Conservation (phyloP, 2,888 invertebrate species). For the Lasioglossum figueresi region DNA sequence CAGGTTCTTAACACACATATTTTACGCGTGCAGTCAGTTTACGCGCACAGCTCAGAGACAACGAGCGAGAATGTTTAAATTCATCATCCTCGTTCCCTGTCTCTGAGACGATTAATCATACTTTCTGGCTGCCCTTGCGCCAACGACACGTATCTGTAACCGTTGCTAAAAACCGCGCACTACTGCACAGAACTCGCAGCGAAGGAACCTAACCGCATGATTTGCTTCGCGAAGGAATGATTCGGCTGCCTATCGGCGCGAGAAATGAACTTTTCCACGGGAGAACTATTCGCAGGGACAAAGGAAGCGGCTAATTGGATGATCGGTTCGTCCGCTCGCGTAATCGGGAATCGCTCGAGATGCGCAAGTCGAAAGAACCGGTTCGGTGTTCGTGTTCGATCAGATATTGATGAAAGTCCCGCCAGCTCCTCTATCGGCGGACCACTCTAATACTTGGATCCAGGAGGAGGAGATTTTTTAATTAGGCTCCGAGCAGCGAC, state of each 20-base stretch:
- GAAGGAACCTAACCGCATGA: not conserved
- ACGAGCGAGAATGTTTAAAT: no score
- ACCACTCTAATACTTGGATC: not conserved
- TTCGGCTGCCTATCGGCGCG: constrained; percentile 36
- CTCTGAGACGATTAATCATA: no score
- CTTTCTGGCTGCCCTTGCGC: no score
- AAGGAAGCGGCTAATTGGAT: constrained; percentile 33
- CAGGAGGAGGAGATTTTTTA: not conserved
- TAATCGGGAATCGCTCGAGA: constrained; percentile 12
- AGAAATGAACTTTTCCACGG: constrained; percentile 41
- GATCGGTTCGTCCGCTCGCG: constrained; percentile 21
- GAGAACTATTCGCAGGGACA: constrained; percentile 19
- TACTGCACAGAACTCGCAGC: not conserved
- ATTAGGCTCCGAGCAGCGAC: constrained; percentile 3
- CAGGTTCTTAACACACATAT: no score
- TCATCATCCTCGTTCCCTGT: no score
- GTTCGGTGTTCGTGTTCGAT: constrained; percentile 25
- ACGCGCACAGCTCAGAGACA: no score
- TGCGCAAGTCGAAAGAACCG: not conserved
- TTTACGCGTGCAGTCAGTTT: no score
- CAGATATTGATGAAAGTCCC: constrained; percentile 23
- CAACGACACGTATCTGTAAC: no score
- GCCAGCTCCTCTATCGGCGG: not conserved
- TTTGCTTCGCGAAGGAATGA: constrained; percentile 15
- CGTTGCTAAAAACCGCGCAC: no score